These are phyloP conservation scores for Danaus melanippus DNA, from an alignment of 1,140 invertebrate genomes.

Conservation along the genomic window DNA sequence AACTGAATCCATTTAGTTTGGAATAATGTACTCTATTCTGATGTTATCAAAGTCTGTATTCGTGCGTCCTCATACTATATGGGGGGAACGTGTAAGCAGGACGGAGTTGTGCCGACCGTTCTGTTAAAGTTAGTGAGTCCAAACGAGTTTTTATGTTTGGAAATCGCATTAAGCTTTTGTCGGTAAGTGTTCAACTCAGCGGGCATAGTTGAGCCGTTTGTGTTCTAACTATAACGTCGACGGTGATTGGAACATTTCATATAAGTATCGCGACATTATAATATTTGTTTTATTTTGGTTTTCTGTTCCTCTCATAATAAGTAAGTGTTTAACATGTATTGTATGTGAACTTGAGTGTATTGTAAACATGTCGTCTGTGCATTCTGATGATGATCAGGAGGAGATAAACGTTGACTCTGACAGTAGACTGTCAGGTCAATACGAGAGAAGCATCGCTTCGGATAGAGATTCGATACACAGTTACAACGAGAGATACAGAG, in stretches of 20 bases:
- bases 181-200: conserved; percentile 69
- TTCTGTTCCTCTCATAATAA: neutral
- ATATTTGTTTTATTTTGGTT: neutral
- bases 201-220: conserved; percentile 66
- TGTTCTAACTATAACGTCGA: conserved; percentile 63
- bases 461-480: conserved; percentile 59
- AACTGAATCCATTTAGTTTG: conserved; percentile 20
- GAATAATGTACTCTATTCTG: conserved; percentile 17
- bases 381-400: conserved; percentile 74
- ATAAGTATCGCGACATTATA: too few species aligned
- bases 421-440: conserved; percentile 73
- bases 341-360: conserved; percentile 34
- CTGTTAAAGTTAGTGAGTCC: conserved; percentile 63
- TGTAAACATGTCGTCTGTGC: conserved; percentile 66
- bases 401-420: conserved; percentile 77
- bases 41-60: conserved; percentile 16
- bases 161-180: conserved; percentile 73
- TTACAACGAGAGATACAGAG: conserved; percentile 56
- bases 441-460: conserved; percentile 61
- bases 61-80: conserved; percentile 6
- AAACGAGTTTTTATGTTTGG: conserved; percentile 71
- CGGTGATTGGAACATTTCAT: conserved; percentile 51
- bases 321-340: conserved; percentile 26
- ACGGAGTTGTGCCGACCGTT: conserved; percentile 44
- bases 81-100: conserved; percentile 57